Percentiles rank a stretch among this genome's conserved stretches.
Conservation (phyloP, 2,888 invertebrate species). For the Andricus curvator region DNA sequence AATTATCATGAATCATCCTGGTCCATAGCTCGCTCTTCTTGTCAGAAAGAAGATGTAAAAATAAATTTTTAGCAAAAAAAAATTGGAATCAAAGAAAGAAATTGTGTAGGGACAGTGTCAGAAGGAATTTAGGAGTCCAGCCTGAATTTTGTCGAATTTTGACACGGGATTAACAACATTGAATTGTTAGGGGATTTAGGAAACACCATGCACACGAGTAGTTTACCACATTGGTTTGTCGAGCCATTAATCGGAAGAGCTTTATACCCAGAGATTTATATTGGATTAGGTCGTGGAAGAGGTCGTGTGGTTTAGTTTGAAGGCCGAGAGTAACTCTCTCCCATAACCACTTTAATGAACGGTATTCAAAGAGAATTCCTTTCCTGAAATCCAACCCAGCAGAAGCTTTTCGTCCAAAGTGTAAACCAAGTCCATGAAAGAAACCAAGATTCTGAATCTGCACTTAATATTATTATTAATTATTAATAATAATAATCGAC, state of each 20-base stretch:
- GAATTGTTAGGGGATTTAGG: constrained; percentile 30
- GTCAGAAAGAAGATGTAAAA: too few species aligned
- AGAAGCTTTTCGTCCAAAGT: neutral
- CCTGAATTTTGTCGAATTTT: constrained; percentile 12
- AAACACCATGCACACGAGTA: constrained; percentile 48
- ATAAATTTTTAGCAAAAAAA: too few species aligned
- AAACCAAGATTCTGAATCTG: neutral
- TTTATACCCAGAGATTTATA: constrained; percentile 74
- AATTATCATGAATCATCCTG: too few species aligned
- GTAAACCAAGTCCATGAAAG: neutral
- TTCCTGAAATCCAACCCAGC: neutral
- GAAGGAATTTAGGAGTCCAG: neutral
- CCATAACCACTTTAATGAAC: constrained; percentile 20
- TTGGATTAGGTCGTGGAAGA: constrained; percentile 70
- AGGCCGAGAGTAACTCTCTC: constrained; percentile 54
- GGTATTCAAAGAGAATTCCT: constrained; percentile 33
- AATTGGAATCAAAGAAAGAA: neutral
- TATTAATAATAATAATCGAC: too few species aligned
- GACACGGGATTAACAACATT: constrained; percentile 15
- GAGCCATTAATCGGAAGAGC: constrained; percentile 75
- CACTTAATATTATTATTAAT: too few species aligned
- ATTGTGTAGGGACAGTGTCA: neutral
- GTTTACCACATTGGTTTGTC: constrained; percentile 73
- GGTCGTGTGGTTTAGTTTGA: constrained; percentile 68
- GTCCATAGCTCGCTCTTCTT: too few species aligned